Percentiles rank a stretch among this genome's conserved stretches.
phyloP scores from a whole-genome alignment of 2,888 invertebrate genomes.

The Drosophila bunnanda region DNA sequence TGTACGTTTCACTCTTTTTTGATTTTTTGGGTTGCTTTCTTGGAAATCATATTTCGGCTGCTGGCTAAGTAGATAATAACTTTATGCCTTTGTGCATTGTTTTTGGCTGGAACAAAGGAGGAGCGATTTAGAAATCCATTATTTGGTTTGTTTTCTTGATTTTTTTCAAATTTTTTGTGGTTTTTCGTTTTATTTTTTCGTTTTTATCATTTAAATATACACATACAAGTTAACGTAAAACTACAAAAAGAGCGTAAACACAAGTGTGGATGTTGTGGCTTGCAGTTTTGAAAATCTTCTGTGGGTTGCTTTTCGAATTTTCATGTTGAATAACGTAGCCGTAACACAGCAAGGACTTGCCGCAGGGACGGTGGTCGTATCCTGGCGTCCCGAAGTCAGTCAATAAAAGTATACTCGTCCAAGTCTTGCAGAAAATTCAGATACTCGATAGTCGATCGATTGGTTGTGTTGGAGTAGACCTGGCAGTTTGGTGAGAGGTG shows the following conservation, averaged over 20 bases:
- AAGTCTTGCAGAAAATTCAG: conserved; percentile 59
- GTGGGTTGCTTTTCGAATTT: conserved; percentile 46
- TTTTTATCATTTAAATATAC: conserved; percentile 81
- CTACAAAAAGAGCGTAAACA: conserved; percentile 78
- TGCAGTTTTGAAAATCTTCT: conserved; percentile 42
- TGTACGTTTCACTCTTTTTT: conserved; percentile 32
- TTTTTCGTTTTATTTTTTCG: conserved; percentile 48
- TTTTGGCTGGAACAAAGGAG: conserved; percentile 20
- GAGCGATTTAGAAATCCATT: conserved; percentile 44
- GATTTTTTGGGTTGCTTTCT: neutral
- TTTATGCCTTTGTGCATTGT: neutral
- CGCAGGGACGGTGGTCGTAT: conserved; percentile 13
- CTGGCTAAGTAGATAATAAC: conserved; percentile 17
- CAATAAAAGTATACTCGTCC: conserved; percentile 56
- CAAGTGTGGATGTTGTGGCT: conserved; percentile 51
- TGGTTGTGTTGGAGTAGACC: conserved; percentile 10
- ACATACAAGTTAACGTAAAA: conserved; percentile 80
- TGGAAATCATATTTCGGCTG: conserved; percentile 32
- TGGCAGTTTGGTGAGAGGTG: conserved; percentile 21
- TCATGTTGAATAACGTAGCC: conserved; percentile 72
- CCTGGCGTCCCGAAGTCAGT: conserved; percentile 51
- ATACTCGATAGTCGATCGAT: conserved; percentile 31
- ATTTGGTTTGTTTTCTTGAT: conserved; percentile 41
- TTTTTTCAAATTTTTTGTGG: conserved; percentile 35
- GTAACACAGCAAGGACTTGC: conserved; percentile 85